These are phyloP conservation scores for Atta colombica DNA, from an alignment of 1,140 invertebrate genomes.

Conservation along the genomic window DNA sequence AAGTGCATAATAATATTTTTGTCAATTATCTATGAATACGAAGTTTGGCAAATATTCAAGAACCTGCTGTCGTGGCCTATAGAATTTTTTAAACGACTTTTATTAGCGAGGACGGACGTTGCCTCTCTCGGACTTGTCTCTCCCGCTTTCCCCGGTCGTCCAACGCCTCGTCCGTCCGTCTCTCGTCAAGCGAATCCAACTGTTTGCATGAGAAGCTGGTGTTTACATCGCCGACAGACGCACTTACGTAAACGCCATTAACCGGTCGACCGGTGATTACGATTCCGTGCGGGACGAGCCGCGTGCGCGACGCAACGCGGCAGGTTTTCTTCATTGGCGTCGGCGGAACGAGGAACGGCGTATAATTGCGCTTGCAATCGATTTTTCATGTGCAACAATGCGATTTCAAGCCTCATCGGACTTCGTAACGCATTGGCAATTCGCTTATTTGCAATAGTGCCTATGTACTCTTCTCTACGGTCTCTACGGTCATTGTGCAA, in stretches of 20 bases:
- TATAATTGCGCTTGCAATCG: constrained; percentile 31
- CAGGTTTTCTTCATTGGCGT: constrained; percentile 39
- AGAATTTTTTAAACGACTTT: not conserved
- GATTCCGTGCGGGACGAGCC: constrained; percentile 28
- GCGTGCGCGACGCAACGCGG: not conserved
- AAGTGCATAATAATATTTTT: not conserved
- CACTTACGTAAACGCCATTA: constrained; percentile 56
- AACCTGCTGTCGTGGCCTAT: not conserved
- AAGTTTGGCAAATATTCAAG: not conserved
- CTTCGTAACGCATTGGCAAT: constrained; percentile 45
- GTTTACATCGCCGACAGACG: constrained; percentile 50
- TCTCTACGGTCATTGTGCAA: not conserved
- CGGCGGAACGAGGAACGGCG: constrained; percentile 17
- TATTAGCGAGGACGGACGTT: not conserved
- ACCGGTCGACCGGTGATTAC: constrained; percentile 20
- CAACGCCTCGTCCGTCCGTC: not conserved
- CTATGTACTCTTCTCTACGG: not conserved
- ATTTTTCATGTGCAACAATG: constrained; percentile 42
- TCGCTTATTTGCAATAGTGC: constrained; percentile 24
- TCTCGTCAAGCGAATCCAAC: not conserved
- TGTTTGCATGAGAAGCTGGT: constrained; percentile 49
- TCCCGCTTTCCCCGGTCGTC: constrained; percentile 26
- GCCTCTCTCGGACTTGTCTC: not conserved
- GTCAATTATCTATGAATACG: not conserved
- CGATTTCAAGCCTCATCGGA: constrained; percentile 24